Evolutionary conservation across 2,797 vertebrate genomes (phyloP).

Genomic region (Todus mexicanus): DNA sequence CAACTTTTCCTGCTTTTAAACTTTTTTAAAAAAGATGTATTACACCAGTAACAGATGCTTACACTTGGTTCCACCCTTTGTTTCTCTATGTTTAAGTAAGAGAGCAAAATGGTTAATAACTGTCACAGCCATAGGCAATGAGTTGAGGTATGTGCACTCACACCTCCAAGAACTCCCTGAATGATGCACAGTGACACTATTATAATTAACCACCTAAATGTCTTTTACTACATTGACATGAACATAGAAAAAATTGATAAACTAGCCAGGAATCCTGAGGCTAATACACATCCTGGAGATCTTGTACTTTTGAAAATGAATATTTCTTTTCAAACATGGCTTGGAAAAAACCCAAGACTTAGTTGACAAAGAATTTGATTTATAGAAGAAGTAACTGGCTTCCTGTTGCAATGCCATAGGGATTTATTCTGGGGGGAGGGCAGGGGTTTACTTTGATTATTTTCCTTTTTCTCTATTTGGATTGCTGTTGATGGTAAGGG

Average conservation of each 20-base stretch:
- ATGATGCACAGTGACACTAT: rapidly evolving
- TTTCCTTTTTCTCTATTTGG: background rate
- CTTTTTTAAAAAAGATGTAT: background rate
- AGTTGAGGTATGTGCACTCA: background rate
- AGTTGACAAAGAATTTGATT: constrained; percentile 13
- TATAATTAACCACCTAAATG: background rate
- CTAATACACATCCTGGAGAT: background rate
- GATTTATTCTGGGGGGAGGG: too few species aligned
- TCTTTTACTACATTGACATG: background rate
- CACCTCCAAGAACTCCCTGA: background rate
- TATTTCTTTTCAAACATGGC: background rate
- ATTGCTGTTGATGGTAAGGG: background rate
- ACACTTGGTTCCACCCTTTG: rapidly evolving
- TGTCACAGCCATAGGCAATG: rapidly evolving
- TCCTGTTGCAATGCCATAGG: background rate
- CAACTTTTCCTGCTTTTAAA: too few species aligned
- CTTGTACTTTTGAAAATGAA: background rate
- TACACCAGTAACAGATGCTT: background rate
- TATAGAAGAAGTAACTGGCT: background rate
- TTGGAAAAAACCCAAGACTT: background rate
- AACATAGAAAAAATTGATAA: background rate
- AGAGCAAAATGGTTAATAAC: background rate
- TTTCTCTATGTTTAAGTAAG: background rate
- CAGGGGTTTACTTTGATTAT: background rate
- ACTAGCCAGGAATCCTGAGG: background rate